These are phyloP conservation scores for Podarcis muralis DNA, from an alignment of 2,113 vertebrate genomes.

Conservation along the genomic window DNA sequence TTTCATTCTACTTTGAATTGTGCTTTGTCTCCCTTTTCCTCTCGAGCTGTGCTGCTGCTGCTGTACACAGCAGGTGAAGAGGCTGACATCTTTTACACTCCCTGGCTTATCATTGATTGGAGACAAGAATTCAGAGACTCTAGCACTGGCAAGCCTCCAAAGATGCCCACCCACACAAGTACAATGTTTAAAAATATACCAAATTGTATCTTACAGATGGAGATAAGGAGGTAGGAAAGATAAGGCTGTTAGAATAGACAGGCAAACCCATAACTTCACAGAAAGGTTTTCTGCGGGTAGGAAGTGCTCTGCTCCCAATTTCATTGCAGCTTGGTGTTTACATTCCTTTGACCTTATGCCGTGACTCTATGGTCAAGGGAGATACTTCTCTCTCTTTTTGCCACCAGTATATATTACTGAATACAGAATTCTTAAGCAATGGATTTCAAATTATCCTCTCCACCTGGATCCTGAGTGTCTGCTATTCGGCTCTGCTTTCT, in stretches of 20 bases:
- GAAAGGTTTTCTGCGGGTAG: background rate
- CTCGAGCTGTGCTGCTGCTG: constrained; percentile 53
- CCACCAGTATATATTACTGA: constrained; percentile 6
- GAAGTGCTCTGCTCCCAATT: background rate
- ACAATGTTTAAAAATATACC: constrained; percentile 68
- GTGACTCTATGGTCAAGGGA: background rate
- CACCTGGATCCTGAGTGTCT: too few relatives aligned
- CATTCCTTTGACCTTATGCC: background rate
- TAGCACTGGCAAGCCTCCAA: constrained; percentile 61
- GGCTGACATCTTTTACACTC: constrained; percentile 65
- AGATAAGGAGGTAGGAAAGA: constrained; percentile 45
- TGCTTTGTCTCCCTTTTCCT: constrained; percentile 41
- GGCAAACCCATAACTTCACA: constrained; percentile 6
- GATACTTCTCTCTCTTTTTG: background rate
- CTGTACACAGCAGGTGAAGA: constrained; percentile 54
- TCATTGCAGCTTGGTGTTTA: background rate
- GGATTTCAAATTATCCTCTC: background rate
- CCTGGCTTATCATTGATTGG: constrained; percentile 57
- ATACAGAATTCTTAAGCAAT: constrained; percentile 3
- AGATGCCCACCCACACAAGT: constrained; percentile 67
- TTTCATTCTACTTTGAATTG: constrained; percentile 35
- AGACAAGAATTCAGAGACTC: constrained; percentile 62
- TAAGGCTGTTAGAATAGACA: constrained; percentile 57
- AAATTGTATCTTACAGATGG: constrained; percentile 53
- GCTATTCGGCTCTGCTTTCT: too few relatives aligned